These are phyloP conservation scores for Apodemus speciosus DNA, from an alignment of 2,113 vertebrate species.

Conservation along the genomic window DNA sequence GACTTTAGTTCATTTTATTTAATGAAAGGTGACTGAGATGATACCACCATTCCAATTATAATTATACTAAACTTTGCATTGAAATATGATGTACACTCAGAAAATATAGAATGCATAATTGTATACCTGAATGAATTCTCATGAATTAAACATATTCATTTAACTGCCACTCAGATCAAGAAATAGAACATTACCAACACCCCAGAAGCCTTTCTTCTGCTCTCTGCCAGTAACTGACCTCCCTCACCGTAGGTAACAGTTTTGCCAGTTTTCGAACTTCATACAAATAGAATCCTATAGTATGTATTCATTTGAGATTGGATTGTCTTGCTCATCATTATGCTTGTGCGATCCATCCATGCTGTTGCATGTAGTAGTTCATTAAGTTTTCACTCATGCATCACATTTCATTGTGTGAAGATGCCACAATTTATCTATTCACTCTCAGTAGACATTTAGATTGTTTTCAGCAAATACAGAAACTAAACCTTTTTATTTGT, in stretches of 20 bases:
- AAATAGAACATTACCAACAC: slow-evolving; percentile 57
- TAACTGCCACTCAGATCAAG: slow-evolving; percentile 54
- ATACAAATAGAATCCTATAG: slow-evolving; percentile 40
- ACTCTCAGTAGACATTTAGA: slow-evolving; percentile 14
- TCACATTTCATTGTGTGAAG: slow-evolving; percentile 39
- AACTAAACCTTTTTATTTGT: slow-evolving; percentile 25
- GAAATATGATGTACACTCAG: slow-evolving; percentile 35
- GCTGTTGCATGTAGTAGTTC: slow-evolving; percentile 28
- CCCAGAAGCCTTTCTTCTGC: slow-evolving; percentile 47
- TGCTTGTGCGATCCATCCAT: slow-evolving; percentile 39
- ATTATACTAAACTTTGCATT: slow-evolving; percentile 49
- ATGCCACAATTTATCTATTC: slow-evolving; percentile 32
- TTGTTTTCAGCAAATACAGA: slow-evolving; percentile 40
- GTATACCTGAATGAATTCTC: slow-evolving; percentile 50
- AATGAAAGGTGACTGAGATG: slow-evolving; percentile 37
- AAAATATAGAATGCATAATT: slow-evolving; percentile 37
- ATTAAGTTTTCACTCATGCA: slow-evolving; percentile 53
- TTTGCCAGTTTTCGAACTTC: slow-evolving; percentile 65
- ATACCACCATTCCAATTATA: slow-evolving; percentile 28
- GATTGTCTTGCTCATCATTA: slow-evolving; percentile 41
- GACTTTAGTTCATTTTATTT: slow-evolving; percentile 25
- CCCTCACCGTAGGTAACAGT: slow-evolving; percentile 46
- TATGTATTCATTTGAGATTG: slow-evolving; percentile 42
- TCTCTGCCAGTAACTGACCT: slow-evolving; percentile 40
- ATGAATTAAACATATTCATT: slow-evolving; percentile 41